These are phyloP conservation scores for Trichogramma dendrolimi DNA, from an alignment of 2,888 invertebrate genomes.

Conservation along the genomic window DNA sequence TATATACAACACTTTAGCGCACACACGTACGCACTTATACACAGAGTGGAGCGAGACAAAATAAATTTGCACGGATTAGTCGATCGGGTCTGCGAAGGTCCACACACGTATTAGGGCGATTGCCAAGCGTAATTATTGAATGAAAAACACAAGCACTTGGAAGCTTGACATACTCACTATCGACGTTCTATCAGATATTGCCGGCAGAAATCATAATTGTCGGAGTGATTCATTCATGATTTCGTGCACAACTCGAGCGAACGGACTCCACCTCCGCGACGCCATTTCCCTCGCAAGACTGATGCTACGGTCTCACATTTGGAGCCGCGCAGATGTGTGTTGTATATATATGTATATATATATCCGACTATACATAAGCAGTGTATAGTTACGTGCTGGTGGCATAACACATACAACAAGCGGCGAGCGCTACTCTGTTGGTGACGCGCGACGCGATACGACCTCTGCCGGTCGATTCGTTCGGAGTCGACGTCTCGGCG, in stretches of 20 bases:
- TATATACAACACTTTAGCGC: no score
- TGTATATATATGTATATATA: no score
- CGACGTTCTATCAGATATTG: conserved; percentile 31
- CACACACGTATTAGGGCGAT: no score
- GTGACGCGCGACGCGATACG: not conserved
- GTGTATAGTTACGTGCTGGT: not conserved
- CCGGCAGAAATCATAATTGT: conserved; percentile 36
- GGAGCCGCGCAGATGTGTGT: no score
- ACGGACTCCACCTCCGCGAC: conserved; percentile 53
- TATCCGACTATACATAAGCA: no score
- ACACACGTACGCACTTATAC: no score
- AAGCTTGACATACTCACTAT: conserved; percentile 37
- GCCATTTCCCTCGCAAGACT: conserved; percentile 54
- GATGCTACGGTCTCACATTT: conserved; percentile 25
- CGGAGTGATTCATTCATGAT: conserved; percentile 53
- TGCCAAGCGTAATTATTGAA: no score
- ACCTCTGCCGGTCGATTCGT: not conserved
- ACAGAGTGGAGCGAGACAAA: no score
- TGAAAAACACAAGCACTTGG: no score
- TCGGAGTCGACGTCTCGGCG: not conserved
- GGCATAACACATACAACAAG: not conserved
- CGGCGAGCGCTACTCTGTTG: not conserved
- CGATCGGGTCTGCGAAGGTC: no score
- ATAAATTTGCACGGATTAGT: no score
- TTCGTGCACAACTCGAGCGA: conserved; percentile 47